phyloP scores from a whole-genome alignment of 1,140 invertebrate species.

The Phthorimaea operculella region DNA sequence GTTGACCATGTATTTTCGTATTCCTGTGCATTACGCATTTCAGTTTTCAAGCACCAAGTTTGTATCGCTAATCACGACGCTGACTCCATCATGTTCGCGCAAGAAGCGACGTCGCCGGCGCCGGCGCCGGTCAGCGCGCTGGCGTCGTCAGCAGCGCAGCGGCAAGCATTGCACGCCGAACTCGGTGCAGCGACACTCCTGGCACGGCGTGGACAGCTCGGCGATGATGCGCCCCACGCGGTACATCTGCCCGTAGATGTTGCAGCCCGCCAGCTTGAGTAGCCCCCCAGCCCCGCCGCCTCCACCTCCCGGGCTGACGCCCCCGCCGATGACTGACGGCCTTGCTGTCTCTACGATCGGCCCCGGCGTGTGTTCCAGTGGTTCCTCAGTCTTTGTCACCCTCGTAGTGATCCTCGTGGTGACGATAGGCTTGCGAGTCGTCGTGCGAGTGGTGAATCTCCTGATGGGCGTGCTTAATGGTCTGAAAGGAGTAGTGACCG shows the following conservation, averaged over 20 bases:
- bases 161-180: constrained; percentile 86
- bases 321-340: constrained; percentile 13
- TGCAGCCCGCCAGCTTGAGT: constrained; percentile 87
- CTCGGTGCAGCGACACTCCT: constrained; percentile 88
- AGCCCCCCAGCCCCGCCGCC: constrained; percentile 59
- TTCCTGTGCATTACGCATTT: no score
- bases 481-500: constrained; percentile 19
- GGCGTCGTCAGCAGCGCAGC: constrained; percentile 70
- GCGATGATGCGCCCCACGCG: constrained; percentile 84
- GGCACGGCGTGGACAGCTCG: constrained; percentile 84
- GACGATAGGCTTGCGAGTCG: constrained; percentile 14
- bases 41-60: no score
- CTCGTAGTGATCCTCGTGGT: constrained; percentile 18
- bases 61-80: no score
- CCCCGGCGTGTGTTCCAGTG: constrained; percentile 12
- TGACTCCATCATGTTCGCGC: no score
- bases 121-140: not conserved
- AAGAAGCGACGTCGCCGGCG: no score
- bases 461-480: constrained; percentile 16
- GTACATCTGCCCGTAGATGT: constrained; percentile 93
- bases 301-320: not conserved
- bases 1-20: no score
- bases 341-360: constrained; percentile 14
- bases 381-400: constrained; percentile 24
- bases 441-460: constrained; percentile 18